Percentiles rank a stretch among this genome's conserved stretches.
phyloP scores from a whole-genome alignment of 2,113 vertebrate species.

The Collichthys lucidus region DNA sequence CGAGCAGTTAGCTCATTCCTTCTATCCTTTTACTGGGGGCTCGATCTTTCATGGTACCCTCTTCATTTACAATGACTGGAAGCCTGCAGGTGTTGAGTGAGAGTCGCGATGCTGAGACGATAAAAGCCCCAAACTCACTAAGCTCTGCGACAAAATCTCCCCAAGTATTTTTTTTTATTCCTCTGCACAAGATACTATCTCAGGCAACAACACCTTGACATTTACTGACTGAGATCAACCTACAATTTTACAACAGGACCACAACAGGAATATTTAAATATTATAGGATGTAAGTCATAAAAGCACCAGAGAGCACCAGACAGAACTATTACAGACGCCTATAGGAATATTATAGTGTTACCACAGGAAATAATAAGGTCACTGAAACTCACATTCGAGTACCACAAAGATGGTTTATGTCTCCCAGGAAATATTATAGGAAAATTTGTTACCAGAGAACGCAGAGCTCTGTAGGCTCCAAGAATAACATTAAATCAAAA shows the following conservation, averaged over 20 bases:
- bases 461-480: neutral
- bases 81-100: conserved; percentile 80
- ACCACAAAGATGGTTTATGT: conserved; percentile 17
- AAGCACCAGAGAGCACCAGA: conserved; percentile 24
- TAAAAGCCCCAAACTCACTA: conserved; percentile 42
- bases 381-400: conserved; percentile 3
- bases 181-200: conserved; percentile 29
- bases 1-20: conserved; percentile 70
- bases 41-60: conserved; percentile 76
- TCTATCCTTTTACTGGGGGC: conserved; percentile 57
- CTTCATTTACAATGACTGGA: conserved; percentile 69
- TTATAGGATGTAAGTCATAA: neutral
- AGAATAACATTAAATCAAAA: neutral
- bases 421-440: conserved; percentile 6
- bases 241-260: neutral
- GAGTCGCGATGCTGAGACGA: conserved; percentile 62
- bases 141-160: conserved; percentile 28
- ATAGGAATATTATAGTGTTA: conserved; percentile 49
- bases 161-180: conserved; percentile 38
- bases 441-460: conserved; percentile 13
- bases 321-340: conserved; percentile 44
- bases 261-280: conserved; percentile 1
- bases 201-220: neutral
- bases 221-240: conserved; percentile 3
- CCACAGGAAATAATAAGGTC: conserved; percentile 46